These are phyloP conservation scores for Synergus japonicus DNA, from an alignment of 2,888 invertebrate species.

Conservation along the genomic window DNA sequence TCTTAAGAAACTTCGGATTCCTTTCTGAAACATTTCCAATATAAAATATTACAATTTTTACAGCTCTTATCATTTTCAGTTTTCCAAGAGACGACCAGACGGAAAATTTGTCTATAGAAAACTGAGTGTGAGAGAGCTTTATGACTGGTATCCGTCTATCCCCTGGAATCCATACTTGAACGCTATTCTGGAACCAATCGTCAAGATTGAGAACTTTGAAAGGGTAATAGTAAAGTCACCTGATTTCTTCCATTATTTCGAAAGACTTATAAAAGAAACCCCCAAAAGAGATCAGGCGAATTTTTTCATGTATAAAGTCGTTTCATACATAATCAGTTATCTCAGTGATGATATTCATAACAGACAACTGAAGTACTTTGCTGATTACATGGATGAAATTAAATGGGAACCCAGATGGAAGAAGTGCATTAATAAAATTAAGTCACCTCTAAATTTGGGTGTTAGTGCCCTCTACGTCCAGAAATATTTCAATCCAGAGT, in stretches of 20 bases:
- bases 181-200: constrained; percentile 84
- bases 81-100: constrained; percentile 82
- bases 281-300: constrained; percentile 88
- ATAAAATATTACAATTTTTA: constrained; percentile 40
- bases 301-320: constrained; percentile 95
- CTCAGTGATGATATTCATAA: constrained; percentile 88
- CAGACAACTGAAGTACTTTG: constrained; percentile 88
- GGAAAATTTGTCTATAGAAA: constrained; percentile 76
- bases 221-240: constrained; percentile 87
- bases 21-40: background rate
- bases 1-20: background rate
- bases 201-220: constrained; percentile 83
- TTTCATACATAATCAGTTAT: constrained; percentile 89
- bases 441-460: constrained; percentile 81
- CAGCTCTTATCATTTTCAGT: constrained; percentile 58
- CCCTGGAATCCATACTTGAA: constrained; percentile 93
- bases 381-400: constrained; percentile 87
- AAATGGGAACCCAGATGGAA: constrained; percentile 94
- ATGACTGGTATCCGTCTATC: constrained; percentile 84
- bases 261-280: constrained; percentile 80
- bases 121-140: constrained; percentile 88
- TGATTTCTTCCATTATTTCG: constrained; percentile 79
- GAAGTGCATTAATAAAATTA: constrained; percentile 88
- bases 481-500: constrained; percentile 91
- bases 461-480: constrained; percentile 92